These are phyloP conservation scores for Sterna hirundo DNA, from an alignment of 2,113 vertebrate genomes.

Conservation along the genomic window DNA sequence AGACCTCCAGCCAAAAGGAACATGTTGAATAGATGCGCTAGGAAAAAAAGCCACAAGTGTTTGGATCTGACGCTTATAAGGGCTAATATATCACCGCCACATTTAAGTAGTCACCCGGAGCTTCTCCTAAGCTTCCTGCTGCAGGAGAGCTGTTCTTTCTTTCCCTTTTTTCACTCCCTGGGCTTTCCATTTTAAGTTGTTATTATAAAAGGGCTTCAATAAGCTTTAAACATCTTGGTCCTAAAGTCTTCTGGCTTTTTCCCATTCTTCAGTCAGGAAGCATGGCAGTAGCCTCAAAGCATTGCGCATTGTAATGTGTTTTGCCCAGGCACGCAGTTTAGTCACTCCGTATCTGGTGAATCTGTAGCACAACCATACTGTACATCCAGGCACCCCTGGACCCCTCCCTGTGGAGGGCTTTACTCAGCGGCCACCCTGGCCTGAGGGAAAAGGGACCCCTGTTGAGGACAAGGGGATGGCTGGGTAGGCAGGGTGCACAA, in stretches of 20 bases:
- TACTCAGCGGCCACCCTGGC: background rate
- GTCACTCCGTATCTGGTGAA: background rate
- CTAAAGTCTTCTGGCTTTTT: background rate
- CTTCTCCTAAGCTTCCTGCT: background rate
- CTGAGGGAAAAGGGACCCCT: background rate
- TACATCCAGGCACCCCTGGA: background rate
- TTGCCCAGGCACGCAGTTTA: background rate
- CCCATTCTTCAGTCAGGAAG: background rate
- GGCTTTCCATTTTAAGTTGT: background rate
- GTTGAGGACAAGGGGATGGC: background rate
- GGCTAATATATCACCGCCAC: background rate
- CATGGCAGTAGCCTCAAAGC: background rate
- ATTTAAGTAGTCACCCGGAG: background rate
- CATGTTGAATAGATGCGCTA: conserved; percentile 26
- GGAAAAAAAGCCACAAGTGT: background rate
- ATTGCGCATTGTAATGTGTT: background rate
- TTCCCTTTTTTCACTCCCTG: background rate
- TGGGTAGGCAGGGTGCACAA: background rate
- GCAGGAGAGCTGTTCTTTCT: background rate
- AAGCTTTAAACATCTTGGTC: background rate
- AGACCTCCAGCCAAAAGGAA: background rate
- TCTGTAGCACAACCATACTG: background rate
- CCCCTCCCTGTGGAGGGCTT: background rate
- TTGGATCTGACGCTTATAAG: background rate
- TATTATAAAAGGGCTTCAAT: background rate